Conservation (phyloP, 2,888 invertebrate species). For the Trachelus tabidus region DNA sequence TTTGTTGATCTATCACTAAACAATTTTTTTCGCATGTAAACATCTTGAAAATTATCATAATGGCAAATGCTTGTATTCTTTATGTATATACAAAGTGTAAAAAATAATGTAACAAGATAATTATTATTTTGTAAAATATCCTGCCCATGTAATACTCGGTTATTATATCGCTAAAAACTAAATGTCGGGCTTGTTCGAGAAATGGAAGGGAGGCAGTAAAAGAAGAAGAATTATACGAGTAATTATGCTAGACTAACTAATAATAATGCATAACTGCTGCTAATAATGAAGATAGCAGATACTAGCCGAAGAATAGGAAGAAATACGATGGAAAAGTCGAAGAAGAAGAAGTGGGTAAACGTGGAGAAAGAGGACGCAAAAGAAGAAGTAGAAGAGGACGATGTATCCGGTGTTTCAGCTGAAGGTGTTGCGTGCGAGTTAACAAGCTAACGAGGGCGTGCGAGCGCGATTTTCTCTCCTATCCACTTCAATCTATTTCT, state of each 20-base stretch:
- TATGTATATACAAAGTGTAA: background rate
- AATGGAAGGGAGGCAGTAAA: background rate
- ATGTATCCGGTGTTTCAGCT: slow-evolving; percentile 64
- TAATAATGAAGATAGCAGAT: background rate
- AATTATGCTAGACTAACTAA: background rate
- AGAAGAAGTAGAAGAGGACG: slow-evolving; percentile 42
- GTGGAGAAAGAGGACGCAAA: slow-evolving; percentile 26
- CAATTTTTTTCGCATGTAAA: background rate
- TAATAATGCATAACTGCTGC: background rate
- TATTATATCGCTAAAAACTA: background rate
- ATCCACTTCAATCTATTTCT: slow-evolving; percentile 65
- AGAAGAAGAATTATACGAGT: background rate
- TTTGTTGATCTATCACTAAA: background rate
- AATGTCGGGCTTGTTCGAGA: background rate
- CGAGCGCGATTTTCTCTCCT: slow-evolving; percentile 66
- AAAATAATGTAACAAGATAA: background rate
- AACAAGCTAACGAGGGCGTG: slow-evolving; percentile 66
- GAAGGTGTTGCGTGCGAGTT: slow-evolving; percentile 66
- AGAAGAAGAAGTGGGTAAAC: slow-evolving; percentile 25
- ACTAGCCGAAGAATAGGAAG: background rate
- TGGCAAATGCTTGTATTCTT: too few species aligned
- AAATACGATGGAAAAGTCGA: background rate
- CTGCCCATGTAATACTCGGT: background rate
- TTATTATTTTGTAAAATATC: too few species aligned
- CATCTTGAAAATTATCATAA: too few species aligned